Evolutionary conservation across 2,888 invertebrate genomes (phyloP), one percentile per base, ranked within the genome.

Genomic region (Busseola fusca): DNA sequence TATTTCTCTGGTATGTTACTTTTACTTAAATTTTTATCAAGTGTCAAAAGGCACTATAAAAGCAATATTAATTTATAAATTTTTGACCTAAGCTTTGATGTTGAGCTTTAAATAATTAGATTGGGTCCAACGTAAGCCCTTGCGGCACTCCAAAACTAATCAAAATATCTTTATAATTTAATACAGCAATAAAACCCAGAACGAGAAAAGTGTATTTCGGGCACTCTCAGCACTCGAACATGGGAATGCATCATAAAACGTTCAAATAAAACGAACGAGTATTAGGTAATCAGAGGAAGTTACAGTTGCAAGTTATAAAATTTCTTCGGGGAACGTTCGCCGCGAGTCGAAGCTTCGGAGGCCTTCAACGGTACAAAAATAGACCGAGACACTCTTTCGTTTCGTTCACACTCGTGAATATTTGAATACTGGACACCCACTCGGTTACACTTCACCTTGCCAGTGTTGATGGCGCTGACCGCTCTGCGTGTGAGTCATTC

Each of bases 361-460:
- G 94, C 95, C 95, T 95, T 95, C 95, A 89, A 83, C 81, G 76
- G 86, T 86, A 93, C 94, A 90, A 89, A 95, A 95, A 95, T 95
- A 95, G 94, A 90, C 74, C 89, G 91, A 90, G 92, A 93, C 93
- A 81, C 86, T 86, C 81, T 84, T 85, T 84, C 86, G 93, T 93
- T 94, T 93, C 93, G 92, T 94, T 93, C 94, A 93, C 92, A 93
- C 93, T 92, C 90, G 90, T 91, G 94, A 93, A 94, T 92, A 91
- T 92, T 92, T 92, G 91, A 92, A 93, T 92, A 91, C 91, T 90
- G 90, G 91, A 92, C 94, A 93, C 95, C 94, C 92, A 94, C 94
- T 90, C 92, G 83, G 89, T 92, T 93, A 93, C 92, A 92, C 93
- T 94, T 95, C 94, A 94, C 95, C 94, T 95, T 95, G 94, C 89